Evolutionary conservation across 2,113 vertebrate genomes (phyloP).

Genomic region (Anthoscopus minutus): DNA sequence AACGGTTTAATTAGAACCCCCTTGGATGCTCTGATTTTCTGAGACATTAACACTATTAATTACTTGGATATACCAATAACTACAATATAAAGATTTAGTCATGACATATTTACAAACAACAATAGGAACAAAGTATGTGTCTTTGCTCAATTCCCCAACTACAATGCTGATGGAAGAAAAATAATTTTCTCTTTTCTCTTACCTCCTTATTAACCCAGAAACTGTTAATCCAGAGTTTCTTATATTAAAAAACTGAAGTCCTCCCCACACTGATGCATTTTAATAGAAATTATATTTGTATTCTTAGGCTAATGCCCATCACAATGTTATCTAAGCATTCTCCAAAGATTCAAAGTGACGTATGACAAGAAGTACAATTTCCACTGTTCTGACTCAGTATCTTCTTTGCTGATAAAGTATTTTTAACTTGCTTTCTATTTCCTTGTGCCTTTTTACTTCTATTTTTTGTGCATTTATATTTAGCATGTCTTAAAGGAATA

Average conservation of each 20-base stretch:
- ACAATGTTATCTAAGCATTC: background rate
- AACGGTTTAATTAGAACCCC: background rate
- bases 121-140: background rate
- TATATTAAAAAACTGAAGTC: background rate
- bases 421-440: conserved; percentile 1
- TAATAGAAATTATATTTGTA: background rate
- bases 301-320: background rate
- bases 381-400: background rate
- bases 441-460: background rate
- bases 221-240: background rate
- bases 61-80: background rate
- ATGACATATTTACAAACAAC: background rate
- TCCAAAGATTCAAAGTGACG: background rate
- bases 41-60: background rate
- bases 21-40: background rate
- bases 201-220: background rate
- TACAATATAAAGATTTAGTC: background rate
- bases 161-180: background rate
- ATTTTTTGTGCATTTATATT: background rate
- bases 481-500: conserved; percentile 20
- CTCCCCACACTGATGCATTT: background rate
- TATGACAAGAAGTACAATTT: background rate
- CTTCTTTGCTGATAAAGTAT: background rate
- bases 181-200: background rate
- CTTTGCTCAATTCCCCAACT: background rate